Percentiles rank a stretch among this genome's conserved stretches.
phyloP scores from a whole-genome alignment of 2,113 vertebrate species.

The Brachirus orientalis region DNA sequence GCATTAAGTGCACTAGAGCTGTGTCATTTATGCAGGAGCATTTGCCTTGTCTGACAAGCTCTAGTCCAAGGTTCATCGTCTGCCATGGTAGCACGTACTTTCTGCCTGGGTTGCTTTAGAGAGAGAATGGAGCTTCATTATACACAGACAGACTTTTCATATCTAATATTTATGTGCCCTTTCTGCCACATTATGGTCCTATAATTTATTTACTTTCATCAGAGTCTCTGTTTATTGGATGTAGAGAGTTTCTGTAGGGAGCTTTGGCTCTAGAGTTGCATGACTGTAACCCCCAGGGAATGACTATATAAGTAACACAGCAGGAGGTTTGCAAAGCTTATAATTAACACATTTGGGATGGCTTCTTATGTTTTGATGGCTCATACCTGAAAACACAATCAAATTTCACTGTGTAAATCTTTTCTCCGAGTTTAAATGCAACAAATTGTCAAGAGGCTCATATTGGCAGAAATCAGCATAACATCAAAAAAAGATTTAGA shows the following conservation, averaged over 20 bases:
- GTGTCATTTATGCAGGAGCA: constrained; percentile 5
- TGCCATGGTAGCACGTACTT: constrained; percentile 1
- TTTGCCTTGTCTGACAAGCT: constrained; percentile 25
- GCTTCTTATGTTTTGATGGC: constrained; percentile 8
- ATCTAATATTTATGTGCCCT: constrained; percentile 26
- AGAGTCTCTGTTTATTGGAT: constrained; percentile 21
- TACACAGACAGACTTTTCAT: constrained; percentile 1
- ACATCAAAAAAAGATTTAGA: no score
- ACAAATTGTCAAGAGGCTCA: not conserved
- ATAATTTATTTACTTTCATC: constrained; percentile 17
- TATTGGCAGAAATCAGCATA: no score
- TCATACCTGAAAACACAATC: not conserved
- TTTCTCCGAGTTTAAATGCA: constrained; percentile 1
- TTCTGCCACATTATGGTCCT: constrained; percentile 4
- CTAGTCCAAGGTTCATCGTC: constrained; percentile 23
- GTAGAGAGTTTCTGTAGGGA: not conserved
- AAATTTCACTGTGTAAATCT: not conserved
- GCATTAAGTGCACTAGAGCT: constrained; percentile 28
- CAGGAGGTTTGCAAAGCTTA: constrained; percentile 14
- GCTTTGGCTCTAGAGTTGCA: not conserved
- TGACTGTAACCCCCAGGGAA: not conserved
- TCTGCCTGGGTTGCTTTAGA: constrained; percentile 2
- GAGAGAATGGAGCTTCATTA: not conserved
- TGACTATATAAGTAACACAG: constrained; percentile 39
- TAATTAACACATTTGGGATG: no score